These are phyloP conservation scores for Archocentrus centrarchus DNA, from an alignment of 2,113 vertebrate species.

Conservation along the genomic window DNA sequence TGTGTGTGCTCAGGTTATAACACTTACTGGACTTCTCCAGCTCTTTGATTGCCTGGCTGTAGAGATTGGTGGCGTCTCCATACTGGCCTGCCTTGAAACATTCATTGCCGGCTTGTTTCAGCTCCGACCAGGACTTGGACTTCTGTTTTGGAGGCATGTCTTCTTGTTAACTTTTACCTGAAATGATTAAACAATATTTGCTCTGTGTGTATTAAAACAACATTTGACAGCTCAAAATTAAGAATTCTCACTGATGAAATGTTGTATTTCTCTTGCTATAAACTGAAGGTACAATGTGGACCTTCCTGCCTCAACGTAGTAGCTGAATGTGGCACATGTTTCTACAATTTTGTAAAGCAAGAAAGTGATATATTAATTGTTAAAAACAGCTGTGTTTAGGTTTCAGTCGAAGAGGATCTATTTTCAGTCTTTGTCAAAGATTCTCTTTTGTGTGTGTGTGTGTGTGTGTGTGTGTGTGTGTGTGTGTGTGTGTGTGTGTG, in stretches of 20 bases:
- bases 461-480: background rate
- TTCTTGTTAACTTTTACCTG: background rate
- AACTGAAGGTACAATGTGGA: background rate
- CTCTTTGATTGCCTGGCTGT: constrained; percentile 85
- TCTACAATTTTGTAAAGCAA: background rate
- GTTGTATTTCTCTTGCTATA: background rate
- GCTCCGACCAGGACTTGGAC: constrained; percentile 73
- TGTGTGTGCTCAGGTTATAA: background rate
- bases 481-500: background rate
- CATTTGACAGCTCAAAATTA: no score
- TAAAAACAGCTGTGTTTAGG: background rate
- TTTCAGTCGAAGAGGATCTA: background rate
- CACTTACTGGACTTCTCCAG: constrained; percentile 83
- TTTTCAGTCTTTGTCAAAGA: background rate
- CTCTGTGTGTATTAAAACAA: background rate
- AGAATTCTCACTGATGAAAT: background rate
- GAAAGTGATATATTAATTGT: background rate
- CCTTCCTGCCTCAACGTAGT: background rate
- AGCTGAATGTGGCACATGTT: background rate
- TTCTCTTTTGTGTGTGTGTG: background rate
- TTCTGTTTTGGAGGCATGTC: constrained; percentile 83
- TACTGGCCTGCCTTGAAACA: constrained; percentile 91
- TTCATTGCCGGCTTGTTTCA: constrained; percentile 88
- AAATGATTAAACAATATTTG: background rate
- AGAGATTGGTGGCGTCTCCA: constrained; percentile 84